Evolutionary conservation across 2,113 vertebrate species (phyloP), one percentile per base, ranked within the genome.

Genomic region (Crotalus viridis): DNA sequence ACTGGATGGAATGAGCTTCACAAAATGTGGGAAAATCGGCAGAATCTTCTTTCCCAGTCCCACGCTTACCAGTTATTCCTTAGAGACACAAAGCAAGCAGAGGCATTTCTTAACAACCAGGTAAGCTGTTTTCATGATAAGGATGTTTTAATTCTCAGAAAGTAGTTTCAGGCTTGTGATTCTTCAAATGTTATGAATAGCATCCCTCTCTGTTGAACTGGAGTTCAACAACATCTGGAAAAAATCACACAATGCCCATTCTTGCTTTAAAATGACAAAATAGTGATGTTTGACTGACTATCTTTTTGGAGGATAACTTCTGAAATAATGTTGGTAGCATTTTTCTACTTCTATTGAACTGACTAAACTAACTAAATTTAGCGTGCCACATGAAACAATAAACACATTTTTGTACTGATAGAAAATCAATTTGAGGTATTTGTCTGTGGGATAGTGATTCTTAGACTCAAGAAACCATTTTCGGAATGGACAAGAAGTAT

Each of bases 21-120:
- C 98, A 99, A 99, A 97, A 99, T 99, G 99, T 99, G 99, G 99
- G 99, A 99, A 97, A 99, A 99, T 96, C 98, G 99, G n/a, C 99
- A 99, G 96, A 99, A 98, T 95, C 98, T 99, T 87, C 98, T 99
- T 93, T 99, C 99, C 1, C 99, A 99, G 97, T 99, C 99, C 0
- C 99, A 99, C 33, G 98, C 98, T 12, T 99, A 99, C 96, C 99
- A 99, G 97, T 97, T 99, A 87, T 99, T 99, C 97, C 98, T 99
- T 21, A 97, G 99, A 96, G 99, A 99, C 96, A 99, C 99, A 54
- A 99, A 99, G 96, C 99, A 99, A 97, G 99, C 99, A 0, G 99
- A 99, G 96, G 99, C 99, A 55, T 99, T 99, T 96, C 99, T 99
- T 96, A 99, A 99, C 97, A 99, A 99, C 97, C 99, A 99, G 99